Evolutionary conservation across 1,140 invertebrate genomes (phyloP).

Genomic region (Ostrea denselamellosa): DNA sequence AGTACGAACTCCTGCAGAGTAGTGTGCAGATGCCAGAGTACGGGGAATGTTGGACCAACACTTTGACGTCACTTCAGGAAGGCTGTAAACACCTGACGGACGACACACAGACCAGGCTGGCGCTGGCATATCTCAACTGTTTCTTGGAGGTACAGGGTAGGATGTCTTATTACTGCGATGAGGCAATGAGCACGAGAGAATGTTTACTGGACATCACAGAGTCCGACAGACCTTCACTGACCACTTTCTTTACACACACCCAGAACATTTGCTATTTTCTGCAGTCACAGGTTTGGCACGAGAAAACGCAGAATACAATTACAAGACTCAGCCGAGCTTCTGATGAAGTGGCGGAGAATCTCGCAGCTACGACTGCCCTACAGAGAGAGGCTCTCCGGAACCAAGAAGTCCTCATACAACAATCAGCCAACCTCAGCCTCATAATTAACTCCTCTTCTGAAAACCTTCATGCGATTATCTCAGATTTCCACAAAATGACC

Average conservation of each 20-base stretch:
- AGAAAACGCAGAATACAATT: conserved; percentile 82
- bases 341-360: conserved; percentile 78
- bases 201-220: conserved; percentile 83
- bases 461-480: conserved; percentile 80
- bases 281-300: conserved; percentile 84
- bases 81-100: conserved; percentile 83
- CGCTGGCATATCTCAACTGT: conserved; percentile 84
- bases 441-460: conserved; percentile 77
- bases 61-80: conserved; percentile 80
- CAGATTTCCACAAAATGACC: conserved; percentile 81
- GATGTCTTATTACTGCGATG: conserved; percentile 81
- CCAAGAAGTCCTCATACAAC: conserved; percentile 81
- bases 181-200: conserved; percentile 72
- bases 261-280: conserved; percentile 86
- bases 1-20: conserved; percentile 68
- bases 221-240: conserved; percentile 82
- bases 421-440: conserved; percentile 78
- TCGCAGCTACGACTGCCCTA: conserved; percentile 79
- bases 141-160: conserved; percentile 84
- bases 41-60: conserved; percentile 84
- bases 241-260: conserved; percentile 85
- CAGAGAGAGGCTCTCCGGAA: conserved; percentile 79
- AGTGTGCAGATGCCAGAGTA: conserved; percentile 80
- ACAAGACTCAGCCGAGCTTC: conserved; percentile 79
- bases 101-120: conserved; percentile 82